phyloP scores from a whole-genome alignment of 2,797 vertebrate species.

The Pogoniulus pusillus region DNA sequence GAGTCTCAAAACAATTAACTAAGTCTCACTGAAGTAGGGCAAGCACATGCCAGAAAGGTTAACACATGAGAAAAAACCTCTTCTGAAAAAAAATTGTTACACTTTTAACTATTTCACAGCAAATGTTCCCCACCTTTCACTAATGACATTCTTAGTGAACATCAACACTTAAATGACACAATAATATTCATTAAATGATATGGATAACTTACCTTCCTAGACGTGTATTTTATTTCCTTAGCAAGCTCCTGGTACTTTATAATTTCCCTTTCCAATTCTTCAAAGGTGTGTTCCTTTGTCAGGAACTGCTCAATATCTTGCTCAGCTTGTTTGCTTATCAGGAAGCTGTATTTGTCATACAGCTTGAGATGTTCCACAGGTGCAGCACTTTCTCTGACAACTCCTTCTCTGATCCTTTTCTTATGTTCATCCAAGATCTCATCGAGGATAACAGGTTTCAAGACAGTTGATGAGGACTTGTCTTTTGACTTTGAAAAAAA shows the following conservation, averaged over 20 bases:
- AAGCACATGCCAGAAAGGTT: neutral
- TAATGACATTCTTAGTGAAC: neutral
- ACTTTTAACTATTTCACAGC: neutral
- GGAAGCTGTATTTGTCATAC: conserved; percentile 84
- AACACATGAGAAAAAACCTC: neutral
- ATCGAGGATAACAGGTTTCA: conserved; percentile 85
- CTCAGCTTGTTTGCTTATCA: conserved; percentile 84
- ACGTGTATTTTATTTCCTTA: conserved; percentile 83
- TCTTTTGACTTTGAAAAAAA: conserved; percentile 65
- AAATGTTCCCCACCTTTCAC: neutral
- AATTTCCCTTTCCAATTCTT: conserved; percentile 83
- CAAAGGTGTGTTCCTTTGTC: conserved; percentile 77
- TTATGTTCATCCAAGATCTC: conserved; percentile 81
- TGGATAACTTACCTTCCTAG: conserved; percentile 78
- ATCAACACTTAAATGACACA: neutral
- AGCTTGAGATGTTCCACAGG: conserved; percentile 78
- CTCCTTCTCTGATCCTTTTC: conserved; percentile 74
- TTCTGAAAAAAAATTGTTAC: neutral
- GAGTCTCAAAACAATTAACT: neutral
- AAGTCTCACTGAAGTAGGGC: neutral
- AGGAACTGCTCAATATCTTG: conserved; percentile 83
- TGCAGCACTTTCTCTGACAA: conserved; percentile 76
- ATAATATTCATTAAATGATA: too few relatives aligned
- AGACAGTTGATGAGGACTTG: conserved; percentile 45
- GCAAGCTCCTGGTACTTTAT: conserved; percentile 80